These are phyloP conservation scores for Euzophera pinguis DNA, from an alignment of 2,888 invertebrate genomes.

Conservation along the genomic window DNA sequence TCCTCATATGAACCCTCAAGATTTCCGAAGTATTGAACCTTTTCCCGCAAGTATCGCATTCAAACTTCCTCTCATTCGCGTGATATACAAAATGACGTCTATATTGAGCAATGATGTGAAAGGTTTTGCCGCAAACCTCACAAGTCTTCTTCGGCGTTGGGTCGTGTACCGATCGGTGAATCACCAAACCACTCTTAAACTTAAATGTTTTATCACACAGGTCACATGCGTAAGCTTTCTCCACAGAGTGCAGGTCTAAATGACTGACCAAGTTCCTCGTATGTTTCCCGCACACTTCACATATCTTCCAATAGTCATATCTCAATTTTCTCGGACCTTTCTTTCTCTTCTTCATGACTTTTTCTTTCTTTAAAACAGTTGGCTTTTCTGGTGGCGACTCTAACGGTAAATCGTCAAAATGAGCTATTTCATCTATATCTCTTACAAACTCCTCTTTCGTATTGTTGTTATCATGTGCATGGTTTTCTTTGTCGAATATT, in stretches of 20 bases:
- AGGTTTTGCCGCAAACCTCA: conserved; percentile 75
- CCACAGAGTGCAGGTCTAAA: conserved; percentile 61
- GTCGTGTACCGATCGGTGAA: conserved; percentile 67
- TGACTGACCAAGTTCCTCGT: conserved; percentile 64
- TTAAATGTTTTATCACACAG: conserved; percentile 73
- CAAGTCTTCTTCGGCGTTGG: conserved; percentile 73
- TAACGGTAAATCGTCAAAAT: conserved; percentile 30
- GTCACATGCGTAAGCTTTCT: conserved; percentile 62
- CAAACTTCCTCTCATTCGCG: conserved; percentile 73
- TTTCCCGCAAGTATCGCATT: conserved; percentile 75
- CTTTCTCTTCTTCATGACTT: conserved; percentile 33
- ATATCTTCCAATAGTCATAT: conserved; percentile 70
- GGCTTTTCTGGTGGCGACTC: conserved; percentile 26
- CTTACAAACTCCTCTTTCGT: conserved; percentile 20
- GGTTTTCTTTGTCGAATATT: conserved; percentile 32
- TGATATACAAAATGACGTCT: conserved; percentile 74
- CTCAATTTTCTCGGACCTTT: conserved; percentile 42
- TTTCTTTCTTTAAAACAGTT: conserved; percentile 14
- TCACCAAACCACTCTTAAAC: conserved; percentile 66
- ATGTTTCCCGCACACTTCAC: conserved; percentile 69
- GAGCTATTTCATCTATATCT: conserved; percentile 33
- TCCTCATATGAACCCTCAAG: conserved; percentile 67
- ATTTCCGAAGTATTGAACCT: conserved; percentile 76
- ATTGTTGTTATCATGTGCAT: conserved; percentile 26
- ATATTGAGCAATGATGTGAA: conserved; percentile 72